phyloP scores from a whole-genome alignment of 2,888 invertebrate genomes.

The Clusia tigrina region DNA sequence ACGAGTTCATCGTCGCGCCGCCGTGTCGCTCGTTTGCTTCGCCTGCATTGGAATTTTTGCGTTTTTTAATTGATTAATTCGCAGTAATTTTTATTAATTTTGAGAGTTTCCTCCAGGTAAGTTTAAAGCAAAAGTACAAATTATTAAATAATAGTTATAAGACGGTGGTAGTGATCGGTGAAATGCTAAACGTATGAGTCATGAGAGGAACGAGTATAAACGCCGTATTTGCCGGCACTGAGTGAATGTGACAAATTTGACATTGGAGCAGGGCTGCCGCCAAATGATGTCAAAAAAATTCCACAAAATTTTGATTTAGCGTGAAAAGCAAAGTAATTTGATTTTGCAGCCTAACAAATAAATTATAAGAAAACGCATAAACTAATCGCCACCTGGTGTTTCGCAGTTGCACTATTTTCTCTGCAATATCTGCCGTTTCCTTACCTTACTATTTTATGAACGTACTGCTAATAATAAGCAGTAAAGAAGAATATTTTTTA shows the following conservation, averaged over 20 bases:
- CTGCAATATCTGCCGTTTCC: too few species aligned
- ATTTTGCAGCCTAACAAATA: too few species aligned
- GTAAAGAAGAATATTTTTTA: too few species aligned
- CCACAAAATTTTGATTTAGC: too few species aligned
- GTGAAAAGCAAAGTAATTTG: too few species aligned
- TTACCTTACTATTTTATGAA: too few species aligned
- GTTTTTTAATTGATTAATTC: neutral
- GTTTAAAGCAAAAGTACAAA: neutral
- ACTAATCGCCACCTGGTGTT: too few species aligned
- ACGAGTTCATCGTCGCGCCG: neutral
- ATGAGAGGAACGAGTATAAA: too few species aligned
- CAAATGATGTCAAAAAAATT: too few species aligned
- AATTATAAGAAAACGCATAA: too few species aligned
- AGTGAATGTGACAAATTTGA: neutral
- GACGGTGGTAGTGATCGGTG: neutral
- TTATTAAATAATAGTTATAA: neutral
- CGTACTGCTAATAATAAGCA: too few species aligned
- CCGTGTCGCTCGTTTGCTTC: slow-evolving; percentile 2
- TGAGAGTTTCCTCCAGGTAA: slow-evolving; percentile 6
- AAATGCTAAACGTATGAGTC: neutral
- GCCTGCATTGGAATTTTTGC: slow-evolving; percentile 2
- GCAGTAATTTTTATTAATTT: neutral
- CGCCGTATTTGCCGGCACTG: neutral
- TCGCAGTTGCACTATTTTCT: too few species aligned
- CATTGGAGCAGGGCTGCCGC: slow-evolving; percentile 3